Percentiles rank a stretch among this genome's conserved stretches.
Evolutionary conservation across 2,797 vertebrate genomes (phyloP).

Genomic region (Allobates femoralis): DNA sequence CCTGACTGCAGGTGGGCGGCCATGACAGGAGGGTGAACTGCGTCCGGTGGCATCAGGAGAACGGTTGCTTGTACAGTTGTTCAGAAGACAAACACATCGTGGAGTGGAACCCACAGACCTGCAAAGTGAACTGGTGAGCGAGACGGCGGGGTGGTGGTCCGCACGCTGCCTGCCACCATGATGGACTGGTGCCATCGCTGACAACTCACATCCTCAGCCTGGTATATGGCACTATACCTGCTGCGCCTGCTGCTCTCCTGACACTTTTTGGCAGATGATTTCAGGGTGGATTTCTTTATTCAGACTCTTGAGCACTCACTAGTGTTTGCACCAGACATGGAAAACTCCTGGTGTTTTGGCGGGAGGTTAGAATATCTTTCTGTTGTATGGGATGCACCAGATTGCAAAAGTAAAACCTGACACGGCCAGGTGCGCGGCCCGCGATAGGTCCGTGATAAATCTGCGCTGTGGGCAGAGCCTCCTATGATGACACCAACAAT

Average conservation of each 20-base stretch:
- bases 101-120: slow-evolving; percentile 94
- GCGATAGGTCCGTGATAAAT: not conserved
- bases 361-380: too few relatives aligned
- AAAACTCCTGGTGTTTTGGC: too few relatives aligned
- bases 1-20: slow-evolving; percentile 82
- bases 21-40: slow-evolving; percentile 91
- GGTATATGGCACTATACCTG: too few relatives aligned
- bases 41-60: slow-evolving; percentile 92
- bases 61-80: slow-evolving; percentile 90
- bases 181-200: not conserved
- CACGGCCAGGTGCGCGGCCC: too few relatives aligned
- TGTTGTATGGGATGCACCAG: too few relatives aligned
- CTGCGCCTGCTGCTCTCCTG: too few relatives aligned
- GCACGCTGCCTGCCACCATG: not conserved
- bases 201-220: not conserved
- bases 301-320: too few relatives aligned
- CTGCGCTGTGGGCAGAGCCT: slow-evolving; percentile 12
- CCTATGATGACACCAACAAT: slow-evolving; percentile 70
- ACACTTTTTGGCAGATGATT: too few relatives aligned
- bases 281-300: too few relatives aligned
- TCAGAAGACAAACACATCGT: slow-evolving; percentile 95
- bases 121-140: slow-evolving; percentile 89
- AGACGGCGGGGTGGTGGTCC: not conserved
- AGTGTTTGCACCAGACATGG: too few relatives aligned
- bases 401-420: too few relatives aligned